Conservation (phyloP, 1,140 invertebrate genomes). For the Neodiprion pinetum region DNA sequence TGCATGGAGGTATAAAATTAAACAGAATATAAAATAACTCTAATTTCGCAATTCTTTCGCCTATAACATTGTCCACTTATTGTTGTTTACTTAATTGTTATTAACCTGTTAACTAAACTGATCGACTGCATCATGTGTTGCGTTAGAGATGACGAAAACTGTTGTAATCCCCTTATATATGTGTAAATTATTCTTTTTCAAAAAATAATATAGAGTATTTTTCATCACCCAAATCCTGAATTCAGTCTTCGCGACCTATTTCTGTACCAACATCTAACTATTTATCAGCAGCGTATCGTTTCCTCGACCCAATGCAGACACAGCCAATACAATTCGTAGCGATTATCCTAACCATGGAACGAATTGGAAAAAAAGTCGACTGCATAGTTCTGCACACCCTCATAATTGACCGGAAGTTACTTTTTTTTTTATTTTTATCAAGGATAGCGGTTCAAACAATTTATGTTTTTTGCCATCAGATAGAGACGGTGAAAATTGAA, state of each 20-base stretch:
- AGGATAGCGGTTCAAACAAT: constrained; percentile 20
- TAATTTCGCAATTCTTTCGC: background rate
- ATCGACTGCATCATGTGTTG: too few species aligned
- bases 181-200: too few species aligned
- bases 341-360: background rate
- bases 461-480: constrained; percentile 64
- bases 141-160: too few species aligned
- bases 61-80: background rate
- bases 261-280: too few species aligned
- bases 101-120: background rate
- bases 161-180: too few species aligned
- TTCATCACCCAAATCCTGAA: too few species aligned
- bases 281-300: too few species aligned
- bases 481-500: constrained; percentile 86
- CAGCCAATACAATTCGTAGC: background rate
- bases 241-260: too few species aligned
- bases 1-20: background rate
- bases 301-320: too few species aligned
- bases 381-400: background rate
- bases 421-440: constrained; percentile 2
- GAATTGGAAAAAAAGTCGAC: background rate
- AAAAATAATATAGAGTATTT: too few species aligned
- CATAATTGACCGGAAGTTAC: background rate
- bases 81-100: background rate
- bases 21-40: background rate